phyloP scores from a whole-genome alignment of 2,113 vertebrate genomes.

The Platysternon megacephalum region DNA sequence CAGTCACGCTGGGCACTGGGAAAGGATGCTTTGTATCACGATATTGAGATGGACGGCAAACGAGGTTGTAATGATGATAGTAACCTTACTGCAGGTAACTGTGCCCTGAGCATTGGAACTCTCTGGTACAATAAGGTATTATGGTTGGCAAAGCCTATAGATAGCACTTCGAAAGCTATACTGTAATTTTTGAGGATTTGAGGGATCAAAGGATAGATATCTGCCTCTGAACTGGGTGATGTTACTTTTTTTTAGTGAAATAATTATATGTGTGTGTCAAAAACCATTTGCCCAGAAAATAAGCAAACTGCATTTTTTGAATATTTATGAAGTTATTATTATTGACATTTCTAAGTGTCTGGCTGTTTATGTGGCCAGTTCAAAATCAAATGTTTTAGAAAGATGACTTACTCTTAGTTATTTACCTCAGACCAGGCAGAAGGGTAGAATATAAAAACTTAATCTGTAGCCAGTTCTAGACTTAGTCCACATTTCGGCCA shows the following conservation, averaged over 20 bases:
- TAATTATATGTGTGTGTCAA: neutral
- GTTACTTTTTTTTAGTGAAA: neutral
- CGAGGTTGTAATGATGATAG: neutral
- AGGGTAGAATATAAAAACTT: neutral
- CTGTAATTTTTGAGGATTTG: neutral
- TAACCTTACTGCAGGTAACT: neutral
- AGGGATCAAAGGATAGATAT: neutral
- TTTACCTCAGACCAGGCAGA: neutral
- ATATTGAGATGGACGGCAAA: neutral
- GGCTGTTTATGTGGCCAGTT: neutral
- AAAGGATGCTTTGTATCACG: neutral
- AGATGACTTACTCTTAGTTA: neutral
- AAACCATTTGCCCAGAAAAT: neutral
- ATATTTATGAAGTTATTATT: neutral
- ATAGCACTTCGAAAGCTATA: neutral
- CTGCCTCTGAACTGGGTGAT: neutral
- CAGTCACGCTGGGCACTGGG: too few species aligned
- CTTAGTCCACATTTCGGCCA: neutral
- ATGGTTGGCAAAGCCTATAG: neutral
- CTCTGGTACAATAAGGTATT: neutral
- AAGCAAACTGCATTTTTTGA: neutral
- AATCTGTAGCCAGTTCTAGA: neutral
- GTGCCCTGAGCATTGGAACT: neutral
- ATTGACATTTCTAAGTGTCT: neutral
- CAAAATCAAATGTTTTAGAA: neutral